These are phyloP conservation scores for Hystrix brachyura DNA, from an alignment of 2,113 vertebrate genomes.

Conservation along the genomic window DNA sequence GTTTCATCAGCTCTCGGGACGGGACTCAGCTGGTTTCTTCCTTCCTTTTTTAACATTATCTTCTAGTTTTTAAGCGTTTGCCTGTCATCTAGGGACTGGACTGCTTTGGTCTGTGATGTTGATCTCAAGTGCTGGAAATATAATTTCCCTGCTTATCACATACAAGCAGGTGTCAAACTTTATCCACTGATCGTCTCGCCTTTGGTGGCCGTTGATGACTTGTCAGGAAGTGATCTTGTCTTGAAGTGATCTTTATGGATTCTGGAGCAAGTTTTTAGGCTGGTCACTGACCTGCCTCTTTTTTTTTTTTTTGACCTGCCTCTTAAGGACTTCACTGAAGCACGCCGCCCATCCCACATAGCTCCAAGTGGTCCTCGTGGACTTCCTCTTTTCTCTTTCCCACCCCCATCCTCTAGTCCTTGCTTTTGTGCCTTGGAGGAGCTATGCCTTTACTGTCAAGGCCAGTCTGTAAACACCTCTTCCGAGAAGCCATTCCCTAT, in stretches of 20 bases:
- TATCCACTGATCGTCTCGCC: conserved; percentile 57
- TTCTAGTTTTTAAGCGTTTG: conserved; percentile 74
- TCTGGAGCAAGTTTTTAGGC: rapidly evolving
- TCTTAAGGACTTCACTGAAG: not conserved
- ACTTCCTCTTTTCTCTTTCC: not conserved
- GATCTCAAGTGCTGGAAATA: conserved; percentile 63
- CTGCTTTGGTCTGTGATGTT: conserved; percentile 68
- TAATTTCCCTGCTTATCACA: conserved; percentile 72
- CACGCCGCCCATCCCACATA: rapidly evolving
- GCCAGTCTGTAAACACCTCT: not conserved
- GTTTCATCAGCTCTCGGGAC: not conserved
- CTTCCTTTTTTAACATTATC: conserved; percentile 52
- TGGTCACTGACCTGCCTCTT: not conserved
- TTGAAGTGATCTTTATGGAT: conserved; percentile 60
- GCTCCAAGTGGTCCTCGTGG: not conserved
- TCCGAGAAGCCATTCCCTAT: not conserved
- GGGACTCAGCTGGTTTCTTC: not conserved
- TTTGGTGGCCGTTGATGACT: conserved; percentile 10
- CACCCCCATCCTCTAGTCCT: not conserved
- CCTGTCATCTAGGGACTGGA: conserved; percentile 69
- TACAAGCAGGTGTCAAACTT: conserved; percentile 74
- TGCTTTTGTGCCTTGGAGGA: not conserved
- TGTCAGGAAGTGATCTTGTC: conserved; percentile 51
- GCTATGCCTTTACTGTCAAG: not conserved
- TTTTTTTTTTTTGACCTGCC: not conserved